Base-by-base conservation (phyloP, 1,140 invertebrate genomes). In the Brachionus rotundiformis region DNA sequence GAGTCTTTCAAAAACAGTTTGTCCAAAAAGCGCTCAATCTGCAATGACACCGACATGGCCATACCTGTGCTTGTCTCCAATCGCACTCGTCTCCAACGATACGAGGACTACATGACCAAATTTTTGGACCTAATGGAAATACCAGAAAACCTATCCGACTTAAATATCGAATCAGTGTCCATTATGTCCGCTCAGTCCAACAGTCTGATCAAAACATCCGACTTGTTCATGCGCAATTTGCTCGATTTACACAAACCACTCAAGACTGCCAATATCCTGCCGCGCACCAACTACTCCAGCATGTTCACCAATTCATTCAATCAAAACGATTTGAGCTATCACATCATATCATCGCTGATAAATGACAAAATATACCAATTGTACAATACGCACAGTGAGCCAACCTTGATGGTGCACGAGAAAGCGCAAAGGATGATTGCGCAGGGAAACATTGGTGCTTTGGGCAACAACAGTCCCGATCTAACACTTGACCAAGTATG, bases 321-420 rank as follows among this genome's bases (percentile, higher is more conserved):
- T 29, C 59, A 59, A 39, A 79, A 63, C 47, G 47, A 63, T 41
- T 33, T 79, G 7, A 59, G 47, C 47, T 59, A 79, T 59, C 47
- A 79, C 25, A 63, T 79, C 0, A 79, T 79, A 36, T 79, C 76
- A 10, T 39, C 31, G n/a, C 36, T 79, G 29, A 54, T 79, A 25
- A 79, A 79, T 13, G 76, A 79, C 31, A 79, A 79, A 59, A 79
- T 79, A 1, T 79, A 79, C 47, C 47, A 79, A 59, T 54, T 63
- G 76, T 79, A 59, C 36, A 79, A 59, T 27, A 79, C 47, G 8
- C 76, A 59, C 16, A 59, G 59, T 16, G 76, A 79, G 36, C 44
- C 44, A 3, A 79, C 76, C 11, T 5, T 19, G 16, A 59, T 39
- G 47, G 33, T 33, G n/a, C 36, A 59, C 47, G 76, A 79, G 47